Conservation (phyloP, 2,888 invertebrate species). For the Acanthosepion esculentum region DNA sequence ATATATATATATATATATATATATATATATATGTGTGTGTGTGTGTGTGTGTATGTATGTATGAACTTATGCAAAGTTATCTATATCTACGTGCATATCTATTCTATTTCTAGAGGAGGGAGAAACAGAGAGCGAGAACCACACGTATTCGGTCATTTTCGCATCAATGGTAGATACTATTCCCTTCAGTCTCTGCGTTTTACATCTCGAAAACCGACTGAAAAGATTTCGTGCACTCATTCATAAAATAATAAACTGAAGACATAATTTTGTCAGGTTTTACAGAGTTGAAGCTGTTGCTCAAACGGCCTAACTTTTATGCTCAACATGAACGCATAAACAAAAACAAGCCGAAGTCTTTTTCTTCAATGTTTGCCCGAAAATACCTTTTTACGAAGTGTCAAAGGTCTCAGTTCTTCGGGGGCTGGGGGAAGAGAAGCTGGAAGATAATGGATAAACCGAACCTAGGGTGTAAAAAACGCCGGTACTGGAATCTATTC, state of each 20-base stretch:
- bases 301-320: too few relatives aligned
- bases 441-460: background rate
- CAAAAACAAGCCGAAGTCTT: background rate
- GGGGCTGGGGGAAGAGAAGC: too few relatives aligned
- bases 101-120: background rate
- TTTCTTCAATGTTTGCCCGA: background rate
- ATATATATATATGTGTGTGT: too few relatives aligned
- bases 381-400: background rate
- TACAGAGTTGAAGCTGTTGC: background rate
- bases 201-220: background rate
- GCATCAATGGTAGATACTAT: background rate
- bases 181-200: background rate
- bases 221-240: background rate
- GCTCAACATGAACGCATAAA: background rate
- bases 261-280: background rate
- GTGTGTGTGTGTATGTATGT: too few relatives aligned
- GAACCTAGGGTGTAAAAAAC: background rate
- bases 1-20: too few relatives aligned
- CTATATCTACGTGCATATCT: too few relatives aligned
- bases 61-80: too few relatives aligned
- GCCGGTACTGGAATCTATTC: background rate
- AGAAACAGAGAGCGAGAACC: background rate
- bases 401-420: too few relatives aligned
- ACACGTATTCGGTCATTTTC: background rate
- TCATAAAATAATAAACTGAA: background rate